Evolutionary conservation across 2,113 vertebrate species (phyloP), one percentile per base, ranked within the genome.

Genomic region (Gymnogyps californianus): DNA sequence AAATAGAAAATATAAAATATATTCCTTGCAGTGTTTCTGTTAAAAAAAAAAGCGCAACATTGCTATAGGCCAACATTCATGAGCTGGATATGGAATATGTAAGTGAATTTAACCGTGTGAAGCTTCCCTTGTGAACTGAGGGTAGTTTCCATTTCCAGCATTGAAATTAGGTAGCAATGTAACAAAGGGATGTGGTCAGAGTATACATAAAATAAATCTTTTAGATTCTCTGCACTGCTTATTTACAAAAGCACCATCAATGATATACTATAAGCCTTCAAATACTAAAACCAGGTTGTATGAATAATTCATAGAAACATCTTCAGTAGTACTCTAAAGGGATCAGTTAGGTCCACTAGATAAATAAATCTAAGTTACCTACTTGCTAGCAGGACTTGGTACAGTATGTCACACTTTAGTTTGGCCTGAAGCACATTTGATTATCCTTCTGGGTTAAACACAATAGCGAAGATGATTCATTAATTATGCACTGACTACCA

Each of bases 261-360:
- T 91, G 49, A 93, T 61, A 84, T 24, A 61, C 28, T 78, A 34
- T 34, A 92, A 90, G 18, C 46, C 40, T 90, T 93, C 69, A 87
- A 84, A 96, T 84, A 54, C 55, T 72, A 86, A 94, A 95, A 89
- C 7, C 44, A 90, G 69, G 8, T 78, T 89, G 20, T n/a, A 51
- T 94, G 64, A 96, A 94, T 87, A 88, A 94, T 93, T 97, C 78
- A 96, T 76, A 94, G 66, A 89, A 76, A 64, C 24, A 69, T 54
- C 31, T 90, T 92, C 49, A 94, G 61, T 46, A 86, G 19, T 74
- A 77, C 7, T 77, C 62, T 81, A 77, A 95, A 96, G 26, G 64
- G 74, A 91, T 21, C 49, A 21, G 66, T 78, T 82, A 69, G 29
- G 52, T 81, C 24, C 84, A 25, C 61, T 83, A 71, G 36, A 65